Conservation (phyloP, 2,888 invertebrate genomes). For the Lymantria dispar region DNA sequence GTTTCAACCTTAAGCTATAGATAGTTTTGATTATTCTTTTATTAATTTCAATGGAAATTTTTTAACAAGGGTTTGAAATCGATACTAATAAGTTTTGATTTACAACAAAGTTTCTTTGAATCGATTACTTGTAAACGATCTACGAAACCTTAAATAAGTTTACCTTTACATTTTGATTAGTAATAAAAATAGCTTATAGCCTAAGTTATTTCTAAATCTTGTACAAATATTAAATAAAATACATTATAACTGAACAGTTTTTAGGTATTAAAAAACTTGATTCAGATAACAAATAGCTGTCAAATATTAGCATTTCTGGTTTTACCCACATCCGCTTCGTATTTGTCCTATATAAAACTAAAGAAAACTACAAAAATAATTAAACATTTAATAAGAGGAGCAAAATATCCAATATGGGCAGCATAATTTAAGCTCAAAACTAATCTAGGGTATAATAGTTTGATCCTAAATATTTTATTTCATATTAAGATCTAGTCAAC, state of each 20-base stretch:
- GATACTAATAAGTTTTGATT: background rate
- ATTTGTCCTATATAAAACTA: slow-evolving; percentile 6
- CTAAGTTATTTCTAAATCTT: background rate
- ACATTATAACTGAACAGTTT: background rate
- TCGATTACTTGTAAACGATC: background rate
- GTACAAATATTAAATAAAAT: background rate
- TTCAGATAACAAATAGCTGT: background rate
- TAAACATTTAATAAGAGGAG: too few relatives aligned
- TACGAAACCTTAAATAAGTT: background rate
- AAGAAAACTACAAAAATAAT: background rate
- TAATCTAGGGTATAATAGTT: too few relatives aligned
- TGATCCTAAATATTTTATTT: too few relatives aligned
- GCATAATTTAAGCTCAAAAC: too few relatives aligned
- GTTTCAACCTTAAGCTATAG: slow-evolving; percentile 7
- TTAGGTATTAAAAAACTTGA: background rate
- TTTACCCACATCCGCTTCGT: slow-evolving; percentile 32
- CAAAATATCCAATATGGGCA: too few relatives aligned
- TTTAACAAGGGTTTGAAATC: background rate
- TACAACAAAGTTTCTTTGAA: background rate
- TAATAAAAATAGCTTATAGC: background rate
- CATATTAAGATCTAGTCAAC: too few relatives aligned
- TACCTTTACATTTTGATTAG: background rate
- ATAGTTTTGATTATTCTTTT: background rate
- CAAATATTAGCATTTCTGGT: slow-evolving; percentile 22
- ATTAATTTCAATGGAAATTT: background rate